Evolutionary conservation across 2,888 invertebrate species (phyloP), one percentile per base, ranked within the genome.

Genomic region (Dione juno): DNA sequence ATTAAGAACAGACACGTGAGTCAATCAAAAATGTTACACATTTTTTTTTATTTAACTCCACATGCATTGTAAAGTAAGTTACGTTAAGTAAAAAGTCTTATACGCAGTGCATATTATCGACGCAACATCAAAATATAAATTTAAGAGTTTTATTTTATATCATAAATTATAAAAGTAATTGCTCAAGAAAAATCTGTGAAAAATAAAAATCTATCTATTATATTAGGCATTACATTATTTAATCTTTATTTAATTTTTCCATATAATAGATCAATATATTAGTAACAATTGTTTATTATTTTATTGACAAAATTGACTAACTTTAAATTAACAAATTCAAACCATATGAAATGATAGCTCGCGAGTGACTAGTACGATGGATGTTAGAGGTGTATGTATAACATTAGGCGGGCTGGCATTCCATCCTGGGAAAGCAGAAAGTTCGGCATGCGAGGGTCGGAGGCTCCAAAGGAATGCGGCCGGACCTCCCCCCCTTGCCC

Each of bases 381-480:
- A 70, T 45, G 59, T 73, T 71, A 73, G 73, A 70, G 70, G 63
- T 69, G 67, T 71, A 74, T 71, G 75, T 72, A 72, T 73, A 75
- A 68, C 70, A 81, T 84, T 83, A 85, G 83, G 82, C 83, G 80
- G 69, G 71, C 71, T 68, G 65, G 83, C 81, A 82, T 83, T 83
- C 81, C 82, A 79, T 82, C 80, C 79, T 81, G 84, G 87, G 85
- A 87, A 87, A 88, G 85, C 80, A 84, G 84, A 79, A 78, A 78
- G 78, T 77, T 77, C 78, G 79, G 77, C 77, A 77, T 75, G 76
- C 76, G 78, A 80, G 82, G 86, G 86, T 84, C 85, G 87, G 86
- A 89, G 89, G 90, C 87, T 88, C 78, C 84, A 84, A 79, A 88
- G 90, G 92, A 92, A 92, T 92, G 92, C 88, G 88, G 86, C 88